phyloP scores from a whole-genome alignment of 2,888 invertebrate genomes.

The Eristalis intricaria region DNA sequence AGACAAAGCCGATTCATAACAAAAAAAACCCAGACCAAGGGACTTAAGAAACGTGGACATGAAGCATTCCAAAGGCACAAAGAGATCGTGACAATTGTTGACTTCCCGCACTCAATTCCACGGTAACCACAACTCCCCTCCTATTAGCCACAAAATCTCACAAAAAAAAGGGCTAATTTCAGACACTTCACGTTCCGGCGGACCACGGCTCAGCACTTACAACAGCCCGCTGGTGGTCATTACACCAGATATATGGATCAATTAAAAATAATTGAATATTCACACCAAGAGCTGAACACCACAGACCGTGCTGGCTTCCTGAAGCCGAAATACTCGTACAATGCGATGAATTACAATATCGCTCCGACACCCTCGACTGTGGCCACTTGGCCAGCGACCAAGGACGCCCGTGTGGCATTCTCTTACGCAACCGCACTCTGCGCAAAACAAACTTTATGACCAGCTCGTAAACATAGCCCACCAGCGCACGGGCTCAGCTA shows the following conservation, averaged over 20 bases:
- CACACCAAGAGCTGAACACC: conserved; percentile 33
- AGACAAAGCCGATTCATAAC: too few relatives aligned
- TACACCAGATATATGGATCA: conserved; percentile 19
- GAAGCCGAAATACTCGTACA: not conserved
- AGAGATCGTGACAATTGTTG: not conserved
- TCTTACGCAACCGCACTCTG: conserved; percentile 60
- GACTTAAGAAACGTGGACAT: too few relatives aligned
- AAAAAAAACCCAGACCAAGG: too few relatives aligned
- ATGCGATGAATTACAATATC: conserved; percentile 11
- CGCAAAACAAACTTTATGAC: conserved; percentile 55
- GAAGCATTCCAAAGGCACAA: not conserved
- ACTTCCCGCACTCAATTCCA: not conserved
- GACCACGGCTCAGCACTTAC: not conserved
- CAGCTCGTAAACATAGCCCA: conserved; percentile 64
- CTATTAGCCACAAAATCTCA: not conserved
- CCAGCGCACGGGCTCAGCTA: conserved; percentile 2
- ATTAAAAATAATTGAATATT: conserved; percentile 49
- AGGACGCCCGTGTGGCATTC: conserved; percentile 53
- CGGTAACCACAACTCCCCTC: not conserved
- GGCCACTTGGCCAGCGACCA: conserved; percentile 16
- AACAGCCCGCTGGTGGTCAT: not conserved
- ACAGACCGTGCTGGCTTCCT: conserved; percentile 36
- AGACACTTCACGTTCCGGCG: not conserved
- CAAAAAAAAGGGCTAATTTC: not conserved
- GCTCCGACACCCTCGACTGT: not conserved